A percentile compares a stretch with the other conserved stretches of the same genome.
These are phyloP conservation scores for Mungos mungo DNA, from an alignment of 2,113 vertebrate species.

Conservation along the genomic window DNA sequence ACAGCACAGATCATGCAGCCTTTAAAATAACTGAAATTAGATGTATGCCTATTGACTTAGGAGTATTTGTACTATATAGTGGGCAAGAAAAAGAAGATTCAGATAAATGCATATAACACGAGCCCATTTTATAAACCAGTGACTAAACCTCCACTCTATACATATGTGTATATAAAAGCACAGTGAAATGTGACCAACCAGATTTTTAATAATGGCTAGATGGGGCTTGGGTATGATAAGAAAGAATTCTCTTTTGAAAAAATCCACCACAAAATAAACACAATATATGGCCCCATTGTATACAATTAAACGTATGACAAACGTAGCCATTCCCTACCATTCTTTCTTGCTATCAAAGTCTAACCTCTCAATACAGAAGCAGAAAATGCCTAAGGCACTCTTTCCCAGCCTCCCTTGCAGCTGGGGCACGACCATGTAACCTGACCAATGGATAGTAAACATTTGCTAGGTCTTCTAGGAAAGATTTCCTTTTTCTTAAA, in stretches of 20 bases:
- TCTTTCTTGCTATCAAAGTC: not conserved
- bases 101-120: not conserved
- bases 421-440: not conserved
- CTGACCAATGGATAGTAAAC: not conserved
- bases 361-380: not conserved
- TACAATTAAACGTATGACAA: not conserved
- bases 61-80: not conserved
- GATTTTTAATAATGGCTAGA: not conserved
- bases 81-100: slow-evolving; percentile 24
- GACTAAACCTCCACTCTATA: not conserved
- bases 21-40: slow-evolving; percentile 3
- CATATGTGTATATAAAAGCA: not conserved
- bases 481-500: not conserved
- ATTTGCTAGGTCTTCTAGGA: not conserved
- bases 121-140: not conserved
- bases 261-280: not conserved
- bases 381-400: not conserved
- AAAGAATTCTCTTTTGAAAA: not conserved
- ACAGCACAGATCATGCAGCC: not conserved
- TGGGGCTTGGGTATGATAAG: not conserved
- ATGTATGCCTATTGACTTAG: not conserved
- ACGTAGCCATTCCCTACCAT: not conserved
- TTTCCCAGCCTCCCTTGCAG: not conserved
- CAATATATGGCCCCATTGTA: not conserved
- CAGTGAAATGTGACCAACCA: not conserved